Evolutionary conservation across 2,888 invertebrate genomes (phyloP).

Genomic region (Lithosia quadra): DNA sequence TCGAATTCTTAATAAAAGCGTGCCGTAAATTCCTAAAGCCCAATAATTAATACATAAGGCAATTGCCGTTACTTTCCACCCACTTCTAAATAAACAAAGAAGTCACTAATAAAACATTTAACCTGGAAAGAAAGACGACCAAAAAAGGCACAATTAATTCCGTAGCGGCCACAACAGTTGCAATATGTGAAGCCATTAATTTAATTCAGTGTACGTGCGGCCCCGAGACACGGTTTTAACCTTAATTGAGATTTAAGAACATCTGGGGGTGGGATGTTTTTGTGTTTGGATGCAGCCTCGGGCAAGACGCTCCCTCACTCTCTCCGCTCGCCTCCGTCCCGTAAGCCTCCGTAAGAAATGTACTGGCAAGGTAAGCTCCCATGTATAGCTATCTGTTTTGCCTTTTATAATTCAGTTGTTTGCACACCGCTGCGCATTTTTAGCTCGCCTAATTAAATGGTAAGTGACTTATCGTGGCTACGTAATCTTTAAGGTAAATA

Average conservation of each 20-base stretch:
- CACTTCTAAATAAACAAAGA: constrained; percentile 73
- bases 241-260: constrained; percentile 87
- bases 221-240: constrained; percentile 84
- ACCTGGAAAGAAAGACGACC: constrained; percentile 68
- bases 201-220: constrained; percentile 85
- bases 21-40: constrained; percentile 26
- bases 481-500: constrained; percentile 34
- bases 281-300: constrained; percentile 64
- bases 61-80: constrained; percentile 56
- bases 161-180: constrained; percentile 69
- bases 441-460: constrained; percentile 54
- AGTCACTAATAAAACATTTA: constrained; percentile 82
- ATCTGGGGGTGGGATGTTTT: constrained; percentile 73
- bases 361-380: constrained; percentile 32
- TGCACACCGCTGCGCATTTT: constrained; percentile 49
- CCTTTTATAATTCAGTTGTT: constrained; percentile 57
- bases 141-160: constrained; percentile 83
- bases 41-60: constrained; percentile 59
- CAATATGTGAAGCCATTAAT: constrained; percentile 87
- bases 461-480: constrained; percentile 53
- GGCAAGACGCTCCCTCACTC: constrained; percentile 55
- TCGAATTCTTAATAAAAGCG: constrained; percentile 21
- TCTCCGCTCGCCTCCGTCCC: constrained; percentile 43
- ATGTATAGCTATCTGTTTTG: constrained; percentile 41
- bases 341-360: constrained; percentile 42